Base-by-base conservation (phyloP, 2,113 vertebrate species). In the Lampris megalopsis region DNA sequence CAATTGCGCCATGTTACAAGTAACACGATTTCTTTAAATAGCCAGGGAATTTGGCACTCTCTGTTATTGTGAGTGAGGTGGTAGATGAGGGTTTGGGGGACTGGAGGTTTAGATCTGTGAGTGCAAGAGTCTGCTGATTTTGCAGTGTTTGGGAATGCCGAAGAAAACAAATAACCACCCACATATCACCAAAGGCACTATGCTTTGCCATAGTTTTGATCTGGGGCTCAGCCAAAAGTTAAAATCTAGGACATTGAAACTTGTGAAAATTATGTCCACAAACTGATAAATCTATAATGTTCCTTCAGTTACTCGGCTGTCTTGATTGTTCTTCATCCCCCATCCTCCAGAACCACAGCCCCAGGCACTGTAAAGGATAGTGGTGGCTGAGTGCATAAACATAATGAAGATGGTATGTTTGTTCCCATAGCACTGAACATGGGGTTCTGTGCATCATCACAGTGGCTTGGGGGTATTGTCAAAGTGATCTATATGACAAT, bases 391-490 rank as follows among this genome's bases (percentile, higher is more conserved):
- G n/a, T 53, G 10, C 37, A 74, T 38, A 52, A 10, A 48, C 7
- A 42, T 58, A 45, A 45, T 4, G 7, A 45, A 7, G 43, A 35
- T 36, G 35, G 53, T 45, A 42, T 35, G 41, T 77, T 56, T 69
- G 63, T 86, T 86, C 77, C 80, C 80, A 78, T 81, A 86, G 72
- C 69, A 54, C 0, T 54, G 60, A 59, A 71, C 68, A 61, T 56
- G 53, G 60, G 66, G 38, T 24, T 60, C 79, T 86, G 64, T 70
- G 67, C 60, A 76, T 80, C 73, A 74, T 83, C 65, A 67, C 9
- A 61, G 49, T 75, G 53, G 73, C 66, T 76, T 75, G 36, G 1
- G 60, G 63, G n/a, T 70, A 61, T 80, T 80, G 68, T 77, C 63
- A 41, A 43, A 63, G 53, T 58, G 72, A 72, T 87, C 36, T 65